A percentile compares a stretch with the other conserved stretches of the same genome.
Conservation (phyloP, 2,113 vertebrate genomes). For the Penelope pileata region DNA sequence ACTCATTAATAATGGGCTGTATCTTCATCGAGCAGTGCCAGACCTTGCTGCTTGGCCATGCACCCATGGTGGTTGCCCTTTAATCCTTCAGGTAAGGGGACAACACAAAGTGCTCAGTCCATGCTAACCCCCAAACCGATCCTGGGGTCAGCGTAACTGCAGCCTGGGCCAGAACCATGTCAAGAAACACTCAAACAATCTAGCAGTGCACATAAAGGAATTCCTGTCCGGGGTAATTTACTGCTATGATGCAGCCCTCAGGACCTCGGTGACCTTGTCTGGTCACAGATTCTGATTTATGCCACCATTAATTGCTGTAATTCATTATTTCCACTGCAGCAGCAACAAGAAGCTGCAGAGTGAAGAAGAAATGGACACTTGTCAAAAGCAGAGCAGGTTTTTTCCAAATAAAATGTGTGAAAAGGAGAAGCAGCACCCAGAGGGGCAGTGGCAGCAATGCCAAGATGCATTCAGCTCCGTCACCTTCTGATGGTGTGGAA, state of each 20-base stretch:
- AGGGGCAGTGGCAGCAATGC: neutral
- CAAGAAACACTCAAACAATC: neutral
- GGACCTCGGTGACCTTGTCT: neutral
- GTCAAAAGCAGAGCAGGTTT: neutral
- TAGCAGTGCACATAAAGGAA: neutral
- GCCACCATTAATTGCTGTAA: neutral
- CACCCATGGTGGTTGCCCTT: neutral
- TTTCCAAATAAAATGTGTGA: neutral
- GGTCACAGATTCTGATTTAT: conserved; percentile 23
- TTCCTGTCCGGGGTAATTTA: conserved; percentile 43
- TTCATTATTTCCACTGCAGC: neutral
- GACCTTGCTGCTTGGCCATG: accelerated
- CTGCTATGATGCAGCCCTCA: neutral
- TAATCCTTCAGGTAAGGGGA: neutral
- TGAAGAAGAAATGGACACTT: neutral
- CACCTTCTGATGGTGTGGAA: neutral
- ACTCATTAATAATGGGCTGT: neutral
- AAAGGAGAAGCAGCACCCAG: neutral
- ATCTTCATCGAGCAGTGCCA: neutral
- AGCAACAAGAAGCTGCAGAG: neutral
- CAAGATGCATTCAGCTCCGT: neutral
- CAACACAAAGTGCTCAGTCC: neutral
- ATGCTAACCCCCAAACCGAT: neutral
- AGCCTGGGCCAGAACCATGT: neutral
- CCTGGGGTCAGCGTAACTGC: neutral